These are phyloP conservation scores for Callinectes sapidus DNA, from an alignment of 2,888 invertebrate genomes.

Conservation along the genomic window DNA sequence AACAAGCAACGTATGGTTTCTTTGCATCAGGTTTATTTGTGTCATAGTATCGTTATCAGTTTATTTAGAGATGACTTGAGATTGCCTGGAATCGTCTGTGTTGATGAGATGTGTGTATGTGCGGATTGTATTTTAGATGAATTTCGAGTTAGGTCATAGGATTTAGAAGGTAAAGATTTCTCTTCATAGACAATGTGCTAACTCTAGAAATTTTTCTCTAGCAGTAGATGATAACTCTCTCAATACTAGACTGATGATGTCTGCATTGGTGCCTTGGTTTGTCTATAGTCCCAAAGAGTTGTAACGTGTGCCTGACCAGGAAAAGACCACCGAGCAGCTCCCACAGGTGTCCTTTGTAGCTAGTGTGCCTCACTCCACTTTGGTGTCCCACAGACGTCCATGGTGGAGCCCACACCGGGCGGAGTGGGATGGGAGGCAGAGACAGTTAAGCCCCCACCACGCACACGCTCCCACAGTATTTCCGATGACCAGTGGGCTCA, in stretches of 20 bases:
- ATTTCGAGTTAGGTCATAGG: not conserved
- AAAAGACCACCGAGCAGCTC: not conserved
- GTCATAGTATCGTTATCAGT: not conserved
- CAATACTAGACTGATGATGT: not conserved
- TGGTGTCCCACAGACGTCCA: slow-evolving; percentile 61
- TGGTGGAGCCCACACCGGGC: slow-evolving; percentile 57
- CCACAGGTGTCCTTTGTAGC: slow-evolving; percentile 18
- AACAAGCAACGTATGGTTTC: not conserved
- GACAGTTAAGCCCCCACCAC: slow-evolving; percentile 48
- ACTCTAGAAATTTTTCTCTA: not conserved
- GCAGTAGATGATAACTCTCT: not conserved
- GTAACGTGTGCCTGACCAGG: not conserved
- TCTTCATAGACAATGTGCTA: not conserved
- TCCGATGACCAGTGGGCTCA: slow-evolving; percentile 72
- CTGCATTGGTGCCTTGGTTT: not conserved
- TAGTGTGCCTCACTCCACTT: slow-evolving; percentile 46
- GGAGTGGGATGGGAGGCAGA: slow-evolving; percentile 52
- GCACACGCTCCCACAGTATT: slow-evolving; percentile 66
- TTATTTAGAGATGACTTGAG: not conserved
- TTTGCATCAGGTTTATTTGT: not conserved
- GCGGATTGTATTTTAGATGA: not conserved
- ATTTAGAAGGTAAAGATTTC: not conserved
- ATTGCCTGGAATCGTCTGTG: not conserved
- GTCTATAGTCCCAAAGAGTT: not conserved
- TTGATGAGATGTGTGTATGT: not conserved